Evolutionary conservation across 2,113 vertebrate genomes (phyloP).

Genomic region (Ceyx melanurus): DNA sequence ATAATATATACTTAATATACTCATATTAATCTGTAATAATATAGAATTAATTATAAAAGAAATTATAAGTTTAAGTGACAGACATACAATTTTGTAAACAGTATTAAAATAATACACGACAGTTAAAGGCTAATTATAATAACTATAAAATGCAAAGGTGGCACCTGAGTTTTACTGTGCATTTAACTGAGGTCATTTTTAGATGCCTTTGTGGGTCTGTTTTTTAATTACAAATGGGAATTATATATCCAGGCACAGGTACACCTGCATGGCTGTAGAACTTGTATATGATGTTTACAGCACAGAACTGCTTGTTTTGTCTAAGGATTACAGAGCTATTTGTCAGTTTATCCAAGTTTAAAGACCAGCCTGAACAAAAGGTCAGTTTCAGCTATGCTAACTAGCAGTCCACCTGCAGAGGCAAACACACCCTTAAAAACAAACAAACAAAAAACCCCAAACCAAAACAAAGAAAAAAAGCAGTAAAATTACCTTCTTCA

Average conservation of each 20-base stretch:
- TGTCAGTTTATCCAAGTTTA: background rate
- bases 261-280: background rate
- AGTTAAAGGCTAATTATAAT: background rate
- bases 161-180: background rate
- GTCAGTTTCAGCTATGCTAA: background rate
- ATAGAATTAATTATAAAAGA: too few species aligned
- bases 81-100: background rate
- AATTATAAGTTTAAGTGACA: background rate
- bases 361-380: slow-evolving; percentile 16
- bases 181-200: background rate
- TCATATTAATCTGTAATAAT: too few species aligned
- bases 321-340: background rate
- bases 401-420: background rate
- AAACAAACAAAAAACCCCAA: background rate
- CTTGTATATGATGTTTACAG: background rate
- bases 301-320: background rate
- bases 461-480: background rate
- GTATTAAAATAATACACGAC: background rate
- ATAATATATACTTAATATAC: too few species aligned
- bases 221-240: background rate
- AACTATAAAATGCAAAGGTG: background rate
- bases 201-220: background rate
- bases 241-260: background rate
- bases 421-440: background rate
- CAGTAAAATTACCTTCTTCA: background rate